Evolutionary conservation across 1,140 invertebrate species (phyloP), one percentile per base, ranked within the genome.

Genomic region (Drosophila oshimai): DNA sequence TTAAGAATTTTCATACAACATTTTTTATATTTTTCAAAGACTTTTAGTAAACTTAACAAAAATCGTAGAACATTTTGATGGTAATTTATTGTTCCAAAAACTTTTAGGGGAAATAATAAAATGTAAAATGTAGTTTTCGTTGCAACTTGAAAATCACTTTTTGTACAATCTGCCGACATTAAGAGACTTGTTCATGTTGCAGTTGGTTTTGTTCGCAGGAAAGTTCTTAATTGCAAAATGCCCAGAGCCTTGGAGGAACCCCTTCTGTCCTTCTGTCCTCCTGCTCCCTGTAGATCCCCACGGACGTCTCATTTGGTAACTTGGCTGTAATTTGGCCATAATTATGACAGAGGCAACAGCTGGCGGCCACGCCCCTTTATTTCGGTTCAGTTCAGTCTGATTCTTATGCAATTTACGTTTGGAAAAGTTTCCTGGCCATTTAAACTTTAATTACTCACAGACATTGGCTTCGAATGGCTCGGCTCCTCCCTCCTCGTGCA

Each of bases 191-290:
- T 65, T 65, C 42, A 49, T 31, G 42, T 49, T 65, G 58, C 61
- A 49, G 58, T 64, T 20, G 58, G 42, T 29, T 58, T 71, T 58
- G 57, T 53, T 44, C 50, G 33, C n/a, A 17, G 17, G 34, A 83
- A 86, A 84, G 80, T 84, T 84, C 51, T 75, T 84, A 84, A 86
- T 83, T 83, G 79, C 62, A 28, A 71, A 74, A 71, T 62, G 70
- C 64, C 71, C 70, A 62, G 69, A 65, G 72, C 39, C 18, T 24
- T 2, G 36, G 20, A 29, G n/a, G n/a, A n/a, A n/a, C 4, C 17
- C 45, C 18, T 9, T 6, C 13, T 24, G 2, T 4, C 15, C 36
- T 39, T 31, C 36, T n/a, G n/a, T 10, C 51, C 4, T 12, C 12
- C 39, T 9, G 18, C 36, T 20, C 15, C 36, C 18, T 22, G 36